phyloP scores from a whole-genome alignment of 1,140 invertebrate genomes.

The Mesaphorura yosii region DNA sequence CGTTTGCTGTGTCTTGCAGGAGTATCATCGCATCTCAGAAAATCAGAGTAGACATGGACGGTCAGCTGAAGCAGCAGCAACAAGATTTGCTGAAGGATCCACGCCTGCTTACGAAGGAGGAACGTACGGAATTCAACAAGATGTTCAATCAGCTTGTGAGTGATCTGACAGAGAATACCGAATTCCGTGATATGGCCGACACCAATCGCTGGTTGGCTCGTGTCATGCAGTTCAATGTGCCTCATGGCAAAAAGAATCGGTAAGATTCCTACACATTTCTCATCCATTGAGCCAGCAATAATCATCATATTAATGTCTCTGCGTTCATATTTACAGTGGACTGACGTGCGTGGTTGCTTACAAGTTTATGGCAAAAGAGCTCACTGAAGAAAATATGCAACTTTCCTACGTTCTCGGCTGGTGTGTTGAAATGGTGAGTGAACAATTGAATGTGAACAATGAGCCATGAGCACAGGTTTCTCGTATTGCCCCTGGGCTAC shows the following conservation, averaged over 20 bases:
- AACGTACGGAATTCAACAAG: conserved; percentile 70
- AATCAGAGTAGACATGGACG: too few species aligned
- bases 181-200: conserved; percentile 32
- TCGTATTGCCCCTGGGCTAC: too few species aligned
- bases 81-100: too few species aligned
- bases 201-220: conserved; percentile 33
- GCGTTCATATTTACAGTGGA: conserved; percentile 56
- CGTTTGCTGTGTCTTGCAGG: too few species aligned
- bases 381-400: conserved; percentile 65
- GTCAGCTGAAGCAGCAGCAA: too few species aligned
- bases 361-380: conserved; percentile 49
- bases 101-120: conserved; percentile 47
- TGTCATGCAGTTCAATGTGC: conserved; percentile 68
- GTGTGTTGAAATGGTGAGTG: conserved; percentile 84
- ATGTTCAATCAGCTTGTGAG: conserved; percentile 70
- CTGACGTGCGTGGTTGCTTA: conserved; percentile 68
- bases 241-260: conserved; percentile 54
- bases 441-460: background rate
- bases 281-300: background rate
- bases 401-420: conserved; percentile 76
- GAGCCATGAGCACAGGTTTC: too few species aligned
- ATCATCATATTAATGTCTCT: background rate
- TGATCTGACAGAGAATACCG: conserved; percentile 53
- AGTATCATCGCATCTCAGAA: too few species aligned
- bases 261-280: background rate